Percentiles rank a stretch among this genome's conserved stretches.
These are phyloP conservation scores for Poeciliopsis occidentalis DNA, from an alignment of 2,113 vertebrate genomes.

Conservation along the genomic window DNA sequence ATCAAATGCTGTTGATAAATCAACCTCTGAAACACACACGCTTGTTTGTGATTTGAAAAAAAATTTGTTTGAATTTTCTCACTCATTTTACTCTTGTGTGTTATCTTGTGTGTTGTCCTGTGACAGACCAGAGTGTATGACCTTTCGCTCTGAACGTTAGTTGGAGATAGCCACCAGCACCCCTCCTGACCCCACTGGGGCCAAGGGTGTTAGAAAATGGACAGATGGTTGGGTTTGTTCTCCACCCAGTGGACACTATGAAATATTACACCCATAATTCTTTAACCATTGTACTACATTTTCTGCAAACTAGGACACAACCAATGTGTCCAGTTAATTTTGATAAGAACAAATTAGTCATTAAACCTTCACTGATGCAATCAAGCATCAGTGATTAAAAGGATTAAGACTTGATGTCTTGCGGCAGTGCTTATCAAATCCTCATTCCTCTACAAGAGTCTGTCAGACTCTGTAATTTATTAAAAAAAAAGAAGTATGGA, in stretches of 20 bases:
- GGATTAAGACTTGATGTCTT: no score
- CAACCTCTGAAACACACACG: background rate
- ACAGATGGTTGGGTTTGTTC: conserved; percentile 10
- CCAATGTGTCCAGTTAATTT: background rate
- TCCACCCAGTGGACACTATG: conserved; percentile 50
- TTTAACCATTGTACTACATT: background rate
- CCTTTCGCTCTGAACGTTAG: no score
- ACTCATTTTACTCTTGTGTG: background rate
- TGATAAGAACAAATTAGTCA: background rate
- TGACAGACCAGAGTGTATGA: no score
- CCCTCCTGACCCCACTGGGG: no score
- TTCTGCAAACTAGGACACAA: background rate
- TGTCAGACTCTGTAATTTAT: no score
- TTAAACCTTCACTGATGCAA: no score
- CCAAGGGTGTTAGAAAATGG: no score
- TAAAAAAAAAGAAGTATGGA: no score
- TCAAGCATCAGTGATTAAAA: no score
- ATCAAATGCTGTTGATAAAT: background rate
- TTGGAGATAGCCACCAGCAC: no score
- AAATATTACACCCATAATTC: conserved; percentile 40
- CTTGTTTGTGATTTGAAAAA: background rate
- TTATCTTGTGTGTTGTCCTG: background rate
- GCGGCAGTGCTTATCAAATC: no score
- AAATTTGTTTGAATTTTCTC: background rate
- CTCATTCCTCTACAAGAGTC: no score